Evolutionary conservation across 2,797 vertebrate species (phyloP).

Genomic region (Neopelma chrysocephalum): DNA sequence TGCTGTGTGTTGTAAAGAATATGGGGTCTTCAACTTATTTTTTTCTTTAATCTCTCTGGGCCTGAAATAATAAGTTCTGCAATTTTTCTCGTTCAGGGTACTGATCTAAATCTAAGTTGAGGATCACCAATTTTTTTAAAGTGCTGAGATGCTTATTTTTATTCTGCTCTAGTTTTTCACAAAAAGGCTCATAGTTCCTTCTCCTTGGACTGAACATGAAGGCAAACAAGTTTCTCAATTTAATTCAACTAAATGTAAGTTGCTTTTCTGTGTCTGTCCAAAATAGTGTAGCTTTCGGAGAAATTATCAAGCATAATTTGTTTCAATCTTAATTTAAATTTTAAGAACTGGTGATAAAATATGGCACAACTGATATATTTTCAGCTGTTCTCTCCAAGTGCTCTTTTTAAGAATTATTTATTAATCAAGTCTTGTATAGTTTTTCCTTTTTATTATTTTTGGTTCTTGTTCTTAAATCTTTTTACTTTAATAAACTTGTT

Average conservation of each 20-base stretch:
- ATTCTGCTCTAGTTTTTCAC: slow-evolving; percentile 89
- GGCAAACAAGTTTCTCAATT: slow-evolving; percentile 78
- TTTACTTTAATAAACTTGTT: not conserved
- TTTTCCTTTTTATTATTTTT: not conserved
- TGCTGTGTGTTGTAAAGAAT: not conserved
- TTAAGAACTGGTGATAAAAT: not conserved
- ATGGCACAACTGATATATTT: not conserved
- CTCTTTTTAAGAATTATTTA: not conserved
- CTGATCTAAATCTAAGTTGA: not conserved
- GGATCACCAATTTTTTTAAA: not conserved
- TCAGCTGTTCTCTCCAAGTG: not conserved
- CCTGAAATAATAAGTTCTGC: not conserved
- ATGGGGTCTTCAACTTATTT: not conserved
- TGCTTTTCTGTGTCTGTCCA: not conserved
- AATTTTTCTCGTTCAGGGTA: not conserved
- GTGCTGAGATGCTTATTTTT: not conserved
- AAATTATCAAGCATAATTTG: not conserved
- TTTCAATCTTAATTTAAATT: not conserved
- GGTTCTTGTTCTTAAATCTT: not conserved
- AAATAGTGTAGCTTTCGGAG: not conserved
- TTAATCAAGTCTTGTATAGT: not conserved
- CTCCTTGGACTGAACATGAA: slow-evolving; percentile 89
- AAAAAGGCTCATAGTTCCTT: slow-evolving; percentile 92
- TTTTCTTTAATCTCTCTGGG: not conserved
- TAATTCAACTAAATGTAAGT: slow-evolving; percentile 83